Evolutionary conservation across 2,113 vertebrate species (phyloP).

Genomic region (Macheiramphus alcinus): DNA sequence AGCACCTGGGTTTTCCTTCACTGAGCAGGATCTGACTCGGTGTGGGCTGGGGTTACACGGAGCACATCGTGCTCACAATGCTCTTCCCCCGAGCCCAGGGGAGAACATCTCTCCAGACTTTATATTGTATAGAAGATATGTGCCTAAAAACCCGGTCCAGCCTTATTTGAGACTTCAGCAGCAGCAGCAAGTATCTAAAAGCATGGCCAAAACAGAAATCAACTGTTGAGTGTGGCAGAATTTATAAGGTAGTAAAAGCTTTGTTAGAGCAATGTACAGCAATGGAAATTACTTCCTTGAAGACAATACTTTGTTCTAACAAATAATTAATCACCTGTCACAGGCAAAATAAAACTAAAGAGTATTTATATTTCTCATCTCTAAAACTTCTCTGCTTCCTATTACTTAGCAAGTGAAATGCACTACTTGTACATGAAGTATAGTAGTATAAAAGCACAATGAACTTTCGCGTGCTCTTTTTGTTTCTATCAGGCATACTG

Average conservation of each 20-base stretch:
- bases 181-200: background rate
- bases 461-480: background rate
- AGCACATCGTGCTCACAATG: background rate
- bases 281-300: background rate
- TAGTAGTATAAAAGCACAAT: background rate
- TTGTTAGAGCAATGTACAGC: background rate
- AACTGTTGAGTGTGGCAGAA: background rate
- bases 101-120: background rate
- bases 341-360: background rate
- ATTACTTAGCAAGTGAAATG: background rate
- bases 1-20: background rate
- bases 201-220: background rate
- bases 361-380: background rate
- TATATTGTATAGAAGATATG: background rate
- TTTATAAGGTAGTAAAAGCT: background rate
- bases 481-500: background rate
- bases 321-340: background rate
- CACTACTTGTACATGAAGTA: background rate
- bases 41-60: background rate
- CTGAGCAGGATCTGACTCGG: fast-evolving
- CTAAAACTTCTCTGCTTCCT: background rate
- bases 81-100: background rate
- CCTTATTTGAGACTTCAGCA: background rate
- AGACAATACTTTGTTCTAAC: background rate
- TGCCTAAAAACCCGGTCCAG: background rate